Conservation (phyloP, 1,140 invertebrate species). For the Drosophila cardini region DNA sequence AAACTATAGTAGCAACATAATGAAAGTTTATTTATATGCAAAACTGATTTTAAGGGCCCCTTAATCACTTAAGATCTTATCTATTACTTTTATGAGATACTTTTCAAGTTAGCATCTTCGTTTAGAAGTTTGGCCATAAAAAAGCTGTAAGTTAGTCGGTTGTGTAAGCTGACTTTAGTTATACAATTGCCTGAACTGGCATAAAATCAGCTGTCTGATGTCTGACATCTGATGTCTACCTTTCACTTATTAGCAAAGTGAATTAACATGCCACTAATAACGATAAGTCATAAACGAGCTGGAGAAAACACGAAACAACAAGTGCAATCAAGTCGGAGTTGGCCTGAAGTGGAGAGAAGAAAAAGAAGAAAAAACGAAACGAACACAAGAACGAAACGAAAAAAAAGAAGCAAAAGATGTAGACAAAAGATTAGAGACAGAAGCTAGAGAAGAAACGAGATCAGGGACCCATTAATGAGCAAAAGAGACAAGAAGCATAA, state of each 20-base stretch:
- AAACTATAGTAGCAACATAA: no score
- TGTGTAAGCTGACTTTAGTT: conserved; percentile 10
- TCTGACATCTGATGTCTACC: conserved; percentile 34
- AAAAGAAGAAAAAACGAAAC: conserved; percentile 15
- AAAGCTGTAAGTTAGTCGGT: conserved; percentile 15
- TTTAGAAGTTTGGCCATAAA: conserved; percentile 10
- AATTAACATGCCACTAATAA: conserved; percentile 73
- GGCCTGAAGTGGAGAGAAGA: conserved; percentile 20
- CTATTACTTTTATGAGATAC: neutral
- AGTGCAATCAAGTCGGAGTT: conserved; percentile 54
- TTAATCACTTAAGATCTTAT: no score
- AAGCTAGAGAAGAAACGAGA: conserved; percentile 58
- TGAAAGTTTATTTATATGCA: no score
- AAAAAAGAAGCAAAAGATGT: conserved; percentile 36
- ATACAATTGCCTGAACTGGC: conserved; percentile 39
- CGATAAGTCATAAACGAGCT: conserved; percentile 46
- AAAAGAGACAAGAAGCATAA: conserved; percentile 33
- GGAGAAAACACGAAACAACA: conserved; percentile 53
- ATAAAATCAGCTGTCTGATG: conserved; percentile 24
- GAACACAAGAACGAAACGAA: conserved; percentile 1
- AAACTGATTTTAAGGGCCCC: no score
- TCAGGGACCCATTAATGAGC: conserved; percentile 61
- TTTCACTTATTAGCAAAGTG: conserved; percentile 79
- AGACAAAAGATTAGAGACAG: conserved; percentile 38
- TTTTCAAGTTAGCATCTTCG: neutral